Percentiles rank a stretch among this genome's conserved stretches.
Conservation (phyloP, 1,140 invertebrate genomes). For the Drosophila orosa region DNA sequence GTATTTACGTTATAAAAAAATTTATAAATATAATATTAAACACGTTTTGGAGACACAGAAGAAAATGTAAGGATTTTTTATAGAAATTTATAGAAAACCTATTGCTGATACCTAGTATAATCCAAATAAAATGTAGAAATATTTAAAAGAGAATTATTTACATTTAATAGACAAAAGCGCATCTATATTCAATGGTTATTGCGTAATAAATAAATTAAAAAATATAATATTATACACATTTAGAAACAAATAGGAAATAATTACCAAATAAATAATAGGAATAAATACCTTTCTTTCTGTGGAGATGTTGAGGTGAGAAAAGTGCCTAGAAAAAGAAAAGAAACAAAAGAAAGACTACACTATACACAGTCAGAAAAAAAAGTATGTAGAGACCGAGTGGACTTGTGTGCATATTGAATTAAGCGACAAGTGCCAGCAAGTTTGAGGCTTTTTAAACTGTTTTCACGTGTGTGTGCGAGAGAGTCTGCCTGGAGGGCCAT, state of each 20-base stretch:
- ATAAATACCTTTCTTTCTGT: too few relatives aligned
- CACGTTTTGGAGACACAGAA: too few relatives aligned
- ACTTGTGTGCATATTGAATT: constrained; percentile 79
- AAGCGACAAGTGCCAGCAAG: constrained; percentile 77
- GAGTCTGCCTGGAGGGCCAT: constrained; percentile 60
- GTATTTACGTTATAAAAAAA: too few relatives aligned
- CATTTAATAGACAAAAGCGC: too few relatives aligned
- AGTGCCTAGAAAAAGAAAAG: constrained; percentile 49
- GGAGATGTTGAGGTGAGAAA: constrained; percentile 6
- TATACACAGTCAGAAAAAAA: constrained; percentile 3
- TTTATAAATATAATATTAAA: too few relatives aligned
- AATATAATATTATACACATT: too few relatives aligned
- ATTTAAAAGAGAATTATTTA: too few relatives aligned
- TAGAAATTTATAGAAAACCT: too few relatives aligned
- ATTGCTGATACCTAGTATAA: background rate
- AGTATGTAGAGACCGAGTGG: constrained; percentile 24
- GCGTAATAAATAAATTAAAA: too few relatives aligned
- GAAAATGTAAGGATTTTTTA: background rate
- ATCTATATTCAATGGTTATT: too few relatives aligned
- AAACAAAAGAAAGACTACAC: constrained; percentile 46
- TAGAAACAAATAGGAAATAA: too few relatives aligned
- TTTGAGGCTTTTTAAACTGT: constrained; percentile 81
- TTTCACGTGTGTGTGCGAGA: constrained; percentile 50
- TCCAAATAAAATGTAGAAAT: background rate
- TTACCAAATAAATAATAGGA: too few relatives aligned